Base-by-base conservation (phyloP, 1,140 invertebrate species). In the Linepithema humile region DNA sequence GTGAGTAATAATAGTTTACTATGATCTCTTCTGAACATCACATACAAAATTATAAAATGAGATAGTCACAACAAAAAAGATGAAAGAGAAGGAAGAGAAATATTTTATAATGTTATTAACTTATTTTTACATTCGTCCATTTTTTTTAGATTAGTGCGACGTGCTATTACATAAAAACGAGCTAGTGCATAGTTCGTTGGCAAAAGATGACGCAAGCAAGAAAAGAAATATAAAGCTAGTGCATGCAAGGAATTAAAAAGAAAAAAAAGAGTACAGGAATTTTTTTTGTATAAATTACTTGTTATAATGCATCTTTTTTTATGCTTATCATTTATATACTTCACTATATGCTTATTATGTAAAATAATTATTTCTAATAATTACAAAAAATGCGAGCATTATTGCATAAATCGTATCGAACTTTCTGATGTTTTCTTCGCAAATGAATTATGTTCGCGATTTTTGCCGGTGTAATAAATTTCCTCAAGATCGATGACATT, bases 401-500 rank as follows among this genome's bases (percentile, higher is more conserved):
- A 40, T 35, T 15, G 17, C n/a, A n/a, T 26, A 10, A 62, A 23
- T 62, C 23, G 32, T 72, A n/a, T 10, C 26, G n/a, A 48, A 53
- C 40, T 26, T 43, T 10, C 4, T 15, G 6, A 40, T 29, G 20
- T 23, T 50, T 38, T 38, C 6, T 10, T 29, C 62, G 15, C 20
- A 5, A 17, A 43, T 10, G 15, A 26, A 78, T 50, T 77, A 10
- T 20, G 2, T 20, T 55, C 35, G 48, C 23, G 15, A 50, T 78
- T 78, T 69, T 26, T 53, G 62, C 12, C 10, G 35, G 20, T 20
- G n/a, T 55, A n/a, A 80, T 50, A 17, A 70, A 80, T 43, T 43
- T 40, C 3, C 38, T 10, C 38, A 10, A 55, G 12, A 70, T 23
- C 59, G 23, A 1, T n/a, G 40, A 3, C 12, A 23, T 40, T 80